Evolutionary conservation across 2,113 vertebrate genomes (phyloP).

Genomic region (Lepus europaeus): DNA sequence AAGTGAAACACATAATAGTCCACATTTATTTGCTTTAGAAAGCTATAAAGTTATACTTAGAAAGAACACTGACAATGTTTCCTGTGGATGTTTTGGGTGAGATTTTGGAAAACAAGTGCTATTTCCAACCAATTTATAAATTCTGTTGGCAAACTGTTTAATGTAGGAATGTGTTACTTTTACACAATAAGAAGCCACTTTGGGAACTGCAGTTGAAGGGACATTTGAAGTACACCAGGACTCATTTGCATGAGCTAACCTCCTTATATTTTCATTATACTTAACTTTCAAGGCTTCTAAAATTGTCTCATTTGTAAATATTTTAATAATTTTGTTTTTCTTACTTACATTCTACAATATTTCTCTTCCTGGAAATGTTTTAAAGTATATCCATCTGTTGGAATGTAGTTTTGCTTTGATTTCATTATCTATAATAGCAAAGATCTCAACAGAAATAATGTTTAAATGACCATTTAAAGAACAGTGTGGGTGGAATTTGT

Average conservation of each 20-base stretch:
- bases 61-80: constrained; percentile 57
- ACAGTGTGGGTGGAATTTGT: neutral
- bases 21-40: constrained; percentile 77
- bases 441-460: neutral
- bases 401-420: neutral
- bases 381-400: neutral
- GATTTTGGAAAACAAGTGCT: constrained; percentile 39
- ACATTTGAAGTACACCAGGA: neutral
- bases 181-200: neutral
- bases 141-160: neutral
- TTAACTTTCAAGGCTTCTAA: constrained; percentile 4
- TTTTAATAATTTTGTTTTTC: neutral
- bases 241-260: neutral
- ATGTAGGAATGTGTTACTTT: neutral
- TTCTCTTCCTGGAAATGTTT: neutral
- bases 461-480: neutral
- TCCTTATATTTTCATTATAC: neutral
- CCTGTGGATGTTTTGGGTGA: neutral
- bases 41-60: constrained; percentile 72
- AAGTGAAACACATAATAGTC: constrained; percentile 70
- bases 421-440: neutral
- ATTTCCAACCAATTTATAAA: neutral
- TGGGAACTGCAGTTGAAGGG: neutral
- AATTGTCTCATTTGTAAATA: neutral
- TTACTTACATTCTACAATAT: neutral